Evolutionary conservation across 1,140 invertebrate species (phyloP).

Genomic region (Heliconius congener): DNA sequence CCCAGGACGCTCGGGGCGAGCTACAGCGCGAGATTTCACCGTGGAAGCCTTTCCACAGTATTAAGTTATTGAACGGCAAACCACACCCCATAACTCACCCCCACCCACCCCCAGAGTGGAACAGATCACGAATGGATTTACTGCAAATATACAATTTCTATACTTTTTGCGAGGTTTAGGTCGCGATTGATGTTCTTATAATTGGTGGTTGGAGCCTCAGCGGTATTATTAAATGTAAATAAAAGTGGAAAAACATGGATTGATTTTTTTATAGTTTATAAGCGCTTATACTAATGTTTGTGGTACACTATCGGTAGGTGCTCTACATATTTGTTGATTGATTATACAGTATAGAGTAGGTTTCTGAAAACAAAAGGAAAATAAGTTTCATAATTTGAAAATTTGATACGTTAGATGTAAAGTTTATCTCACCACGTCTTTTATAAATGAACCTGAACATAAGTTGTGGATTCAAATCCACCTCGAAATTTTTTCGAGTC

Average conservation of each 20-base stretch:
- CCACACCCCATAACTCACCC: constrained; percentile 72
- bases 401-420: too few species aligned
- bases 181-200: constrained; percentile 35
- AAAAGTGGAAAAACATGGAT: not conserved
- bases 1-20: constrained; percentile 54
- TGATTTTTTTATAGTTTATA: not conserved
- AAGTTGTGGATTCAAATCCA: too few species aligned
- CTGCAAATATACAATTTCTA: constrained; percentile 29
- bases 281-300: not conserved
- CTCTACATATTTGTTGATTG: not conserved
- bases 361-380: too few species aligned
- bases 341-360: too few species aligned
- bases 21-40: constrained; percentile 76
- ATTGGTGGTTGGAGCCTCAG: constrained; percentile 18
- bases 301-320: not conserved
- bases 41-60: constrained; percentile 78
- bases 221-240: constrained; percentile 16
- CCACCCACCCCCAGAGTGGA: constrained; percentile 46
- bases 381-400: too few species aligned
- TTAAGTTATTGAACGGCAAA: constrained; percentile 81
- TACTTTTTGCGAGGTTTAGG: constrained; percentile 32
- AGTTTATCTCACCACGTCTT: too few species aligned
- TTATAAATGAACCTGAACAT: too few species aligned
- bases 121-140: constrained; percentile 55
- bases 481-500: too few species aligned